phyloP scores from a whole-genome alignment of 2,113 vertebrate genomes.

The Nicator chloris region DNA sequence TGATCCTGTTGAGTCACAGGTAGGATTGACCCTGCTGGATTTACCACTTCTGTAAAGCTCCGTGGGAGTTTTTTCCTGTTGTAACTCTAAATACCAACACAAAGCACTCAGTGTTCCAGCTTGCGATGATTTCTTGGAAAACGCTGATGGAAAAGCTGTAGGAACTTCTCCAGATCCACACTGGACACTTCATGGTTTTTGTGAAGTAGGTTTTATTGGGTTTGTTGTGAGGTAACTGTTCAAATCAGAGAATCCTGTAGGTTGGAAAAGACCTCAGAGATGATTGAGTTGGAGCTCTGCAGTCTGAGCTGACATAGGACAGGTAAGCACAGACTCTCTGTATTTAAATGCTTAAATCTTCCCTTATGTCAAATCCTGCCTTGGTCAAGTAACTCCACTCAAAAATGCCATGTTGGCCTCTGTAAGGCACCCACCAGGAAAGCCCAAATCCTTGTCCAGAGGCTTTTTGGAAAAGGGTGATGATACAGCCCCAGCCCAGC shows the following conservation, averaged over 20 bases:
- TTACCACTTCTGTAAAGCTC: neutral
- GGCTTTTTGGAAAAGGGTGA: neutral
- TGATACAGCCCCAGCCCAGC: neutral
- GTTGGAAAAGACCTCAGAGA: neutral
- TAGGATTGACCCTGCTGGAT: neutral
- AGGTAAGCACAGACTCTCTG: neutral
- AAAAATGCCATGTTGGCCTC: accelerated
- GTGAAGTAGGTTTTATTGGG: accelerated
- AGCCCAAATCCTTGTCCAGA: neutral
- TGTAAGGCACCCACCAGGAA: neutral
- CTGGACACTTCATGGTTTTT: accelerated
- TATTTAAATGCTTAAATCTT: neutral
- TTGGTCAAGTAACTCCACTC: neutral
- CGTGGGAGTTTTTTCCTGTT: accelerated
- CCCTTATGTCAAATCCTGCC: neutral
- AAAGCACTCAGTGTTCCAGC: neutral
- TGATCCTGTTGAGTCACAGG: neutral
- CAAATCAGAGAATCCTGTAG: neutral
- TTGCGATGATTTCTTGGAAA: neutral
- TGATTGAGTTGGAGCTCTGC: accelerated
- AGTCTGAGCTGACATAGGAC: neutral
- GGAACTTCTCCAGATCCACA: neutral
- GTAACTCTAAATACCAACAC: neutral
- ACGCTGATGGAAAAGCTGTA: neutral
- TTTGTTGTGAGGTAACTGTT: neutral